Evolutionary conservation across 2,113 vertebrate genomes (phyloP), one percentile per base, ranked within the genome.

Genomic region (Phycodurus eques): DNA sequence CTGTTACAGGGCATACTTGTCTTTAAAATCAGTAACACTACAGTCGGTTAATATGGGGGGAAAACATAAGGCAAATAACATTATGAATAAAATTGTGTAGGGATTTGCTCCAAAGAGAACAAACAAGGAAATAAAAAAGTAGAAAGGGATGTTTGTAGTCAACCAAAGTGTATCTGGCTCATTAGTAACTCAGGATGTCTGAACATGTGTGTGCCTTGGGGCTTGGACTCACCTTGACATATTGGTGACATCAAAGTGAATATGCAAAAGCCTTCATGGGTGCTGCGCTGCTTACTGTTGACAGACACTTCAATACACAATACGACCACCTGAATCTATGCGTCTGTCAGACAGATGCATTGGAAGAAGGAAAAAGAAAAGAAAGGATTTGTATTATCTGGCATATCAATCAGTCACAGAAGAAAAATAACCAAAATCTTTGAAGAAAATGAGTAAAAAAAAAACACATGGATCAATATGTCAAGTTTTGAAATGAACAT

Each of bases 161-260:
- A 10, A 15, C 66, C 53, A 20, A 19, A 49, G 70, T 14, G 19
- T 53, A 71, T 78, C 67, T 44, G 39, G 68, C 79, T 89, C 84
- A 86, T 90, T 89, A 89, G 71, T 70, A 20, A 65, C 76, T 19
- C 73, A 60, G 63, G 72, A 73, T 72, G 84, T 78, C 80, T 80
- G 77, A 88, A 85, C 79, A 39, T 31, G 71, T 44, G 61, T 61
- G 65, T 62, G 62, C 20, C 51, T 61, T 39, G 31, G 31, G 44
- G 67, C 68, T 76, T 75, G 82, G 79, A 79, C 83, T 22, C 20
- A 51, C 67, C 5, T 68, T 61, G 62, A 78, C 84, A 78, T 65
- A 67, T 66, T 68, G 81, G 80, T 69, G 80, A 64, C 81, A 87
- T 90, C 86, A 90, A 89, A 89, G 82, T n/a, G 87, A 89, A 89